These are phyloP conservation scores for Ammodytes marinus DNA, from an alignment of 2,113 vertebrate species.

Conservation along the genomic window DNA sequence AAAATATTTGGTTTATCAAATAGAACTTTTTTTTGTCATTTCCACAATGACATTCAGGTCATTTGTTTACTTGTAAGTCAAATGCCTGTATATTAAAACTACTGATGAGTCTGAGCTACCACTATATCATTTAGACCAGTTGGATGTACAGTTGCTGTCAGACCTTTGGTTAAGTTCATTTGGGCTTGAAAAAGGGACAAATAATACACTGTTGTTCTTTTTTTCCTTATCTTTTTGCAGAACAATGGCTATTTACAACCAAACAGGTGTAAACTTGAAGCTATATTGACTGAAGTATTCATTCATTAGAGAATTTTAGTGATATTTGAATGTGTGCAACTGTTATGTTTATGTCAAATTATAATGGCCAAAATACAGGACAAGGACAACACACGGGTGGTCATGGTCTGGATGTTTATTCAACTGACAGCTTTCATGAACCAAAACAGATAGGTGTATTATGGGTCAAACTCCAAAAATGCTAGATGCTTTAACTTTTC, in stretches of 20 bases:
- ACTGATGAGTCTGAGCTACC: neutral
- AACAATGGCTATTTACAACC: too few species aligned
- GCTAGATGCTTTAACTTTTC: neutral
- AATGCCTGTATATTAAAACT: neutral
- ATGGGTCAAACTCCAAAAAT: neutral
- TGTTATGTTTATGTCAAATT: neutral
- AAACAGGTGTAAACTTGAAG: neutral
- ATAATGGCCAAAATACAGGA: neutral
- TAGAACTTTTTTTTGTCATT: neutral
- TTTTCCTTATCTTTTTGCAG: too few species aligned
- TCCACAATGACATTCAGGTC: neutral
- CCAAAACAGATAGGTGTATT: neutral
- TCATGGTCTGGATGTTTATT: too few species aligned
- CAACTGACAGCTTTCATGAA: too few species aligned
- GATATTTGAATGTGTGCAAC: neutral
- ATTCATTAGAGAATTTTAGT: neutral
- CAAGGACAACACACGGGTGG: neutral
- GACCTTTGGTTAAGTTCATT: neutral
- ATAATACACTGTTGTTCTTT: too few species aligned
- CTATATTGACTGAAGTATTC: neutral
- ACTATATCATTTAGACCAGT: neutral
- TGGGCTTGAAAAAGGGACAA: neutral
- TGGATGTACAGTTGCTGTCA: neutral
- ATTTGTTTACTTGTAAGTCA: neutral
- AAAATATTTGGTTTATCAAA: neutral